Evolutionary conservation across 2,888 invertebrate genomes (phyloP).

Genomic region (Saturnia pavonia): DNA sequence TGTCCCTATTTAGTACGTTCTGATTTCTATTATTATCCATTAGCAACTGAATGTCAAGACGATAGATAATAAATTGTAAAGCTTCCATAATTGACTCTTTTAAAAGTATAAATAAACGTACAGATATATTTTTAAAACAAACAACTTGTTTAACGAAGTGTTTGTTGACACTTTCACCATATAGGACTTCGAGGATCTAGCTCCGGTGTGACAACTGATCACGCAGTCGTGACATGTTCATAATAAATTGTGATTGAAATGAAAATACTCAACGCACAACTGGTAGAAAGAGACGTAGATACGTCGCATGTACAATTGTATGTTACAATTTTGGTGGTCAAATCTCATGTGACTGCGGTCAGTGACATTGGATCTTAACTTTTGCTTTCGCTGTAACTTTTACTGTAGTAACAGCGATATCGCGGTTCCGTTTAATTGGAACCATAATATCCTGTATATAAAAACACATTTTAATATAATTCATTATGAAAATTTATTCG

Average conservation of each 20-base stretch:
- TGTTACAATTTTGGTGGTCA: slow-evolving; percentile 44
- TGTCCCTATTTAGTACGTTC: too few species aligned
- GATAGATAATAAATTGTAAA: not conserved
- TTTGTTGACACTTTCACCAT: slow-evolving; percentile 72
- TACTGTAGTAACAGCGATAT: slow-evolving; percentile 28
- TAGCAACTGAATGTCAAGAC: too few species aligned
- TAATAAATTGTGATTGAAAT: slow-evolving; percentile 33
- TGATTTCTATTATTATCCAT: too few species aligned
- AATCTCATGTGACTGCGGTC: slow-evolving; percentile 50
- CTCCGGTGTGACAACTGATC: slow-evolving; percentile 45
- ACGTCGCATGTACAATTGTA: slow-evolving; percentile 19
- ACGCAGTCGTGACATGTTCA: slow-evolving; percentile 29
- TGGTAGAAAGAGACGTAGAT: slow-evolving; percentile 32
- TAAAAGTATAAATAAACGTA: not conserved
- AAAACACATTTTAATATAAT: too few species aligned
- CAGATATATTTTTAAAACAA: slow-evolving; percentile 39
- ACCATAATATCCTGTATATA: not conserved
- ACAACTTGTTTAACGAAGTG: slow-evolving; percentile 43
- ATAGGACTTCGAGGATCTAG: slow-evolving; percentile 53
- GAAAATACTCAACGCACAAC: slow-evolving; percentile 33
- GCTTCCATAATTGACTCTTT: not conserved
- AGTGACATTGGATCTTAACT: slow-evolving; percentile 51
- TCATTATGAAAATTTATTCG: too few species aligned
- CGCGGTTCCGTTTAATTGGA: not conserved
- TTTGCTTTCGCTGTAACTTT: slow-evolving; percentile 62